A percentile compares a stretch with the other conserved stretches of the same genome.
Conservation (phyloP, 2,888 invertebrate species). For the Eutolmus rufibarbis region DNA sequence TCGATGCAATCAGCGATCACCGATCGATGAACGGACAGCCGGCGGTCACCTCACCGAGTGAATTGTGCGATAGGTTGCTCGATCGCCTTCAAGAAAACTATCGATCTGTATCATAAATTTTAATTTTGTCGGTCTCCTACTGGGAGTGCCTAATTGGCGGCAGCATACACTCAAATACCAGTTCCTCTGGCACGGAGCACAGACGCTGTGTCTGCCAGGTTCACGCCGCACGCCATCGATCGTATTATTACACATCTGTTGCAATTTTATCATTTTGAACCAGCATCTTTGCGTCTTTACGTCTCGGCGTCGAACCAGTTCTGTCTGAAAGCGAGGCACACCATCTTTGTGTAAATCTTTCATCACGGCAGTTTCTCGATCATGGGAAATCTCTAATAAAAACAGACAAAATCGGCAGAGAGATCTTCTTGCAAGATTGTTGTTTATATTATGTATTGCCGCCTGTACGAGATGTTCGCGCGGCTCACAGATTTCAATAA, state of each 20-base stretch:
- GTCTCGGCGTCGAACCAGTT: neutral
- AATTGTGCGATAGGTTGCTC: slow-evolving; percentile 22
- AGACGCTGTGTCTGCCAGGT: slow-evolving; percentile 30
- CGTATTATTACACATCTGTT: slow-evolving; percentile 10
- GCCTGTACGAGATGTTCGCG: neutral
- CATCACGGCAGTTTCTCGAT: slow-evolving; percentile 9
- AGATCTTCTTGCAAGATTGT: neutral
- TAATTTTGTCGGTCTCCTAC: slow-evolving; percentile 19
- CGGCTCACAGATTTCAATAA: neutral
- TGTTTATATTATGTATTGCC: neutral
- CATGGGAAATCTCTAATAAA: slow-evolving; percentile 12
- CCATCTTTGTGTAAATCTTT: slow-evolving; percentile 31
- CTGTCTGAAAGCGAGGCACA: neutral
- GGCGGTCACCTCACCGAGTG: slow-evolving; percentile 1
- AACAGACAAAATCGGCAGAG: neutral
- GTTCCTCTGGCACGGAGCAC: neutral
- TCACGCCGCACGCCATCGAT: neutral
- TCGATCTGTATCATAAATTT: slow-evolving; percentile 11
- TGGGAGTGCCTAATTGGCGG: slow-evolving; percentile 33
- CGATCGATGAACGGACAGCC: slow-evolving; percentile 10
- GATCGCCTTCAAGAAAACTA: slow-evolving; percentile 7
- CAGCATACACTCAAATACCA: neutral
- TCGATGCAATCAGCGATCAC: slow-evolving; percentile 7
- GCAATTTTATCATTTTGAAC: neutral
- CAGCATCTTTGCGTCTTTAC: neutral